Percentiles rank a stretch among this genome's conserved stretches.
Evolutionary conservation across 2,113 vertebrate species (phyloP).

Genomic region (Turdus rufiventris): DNA sequence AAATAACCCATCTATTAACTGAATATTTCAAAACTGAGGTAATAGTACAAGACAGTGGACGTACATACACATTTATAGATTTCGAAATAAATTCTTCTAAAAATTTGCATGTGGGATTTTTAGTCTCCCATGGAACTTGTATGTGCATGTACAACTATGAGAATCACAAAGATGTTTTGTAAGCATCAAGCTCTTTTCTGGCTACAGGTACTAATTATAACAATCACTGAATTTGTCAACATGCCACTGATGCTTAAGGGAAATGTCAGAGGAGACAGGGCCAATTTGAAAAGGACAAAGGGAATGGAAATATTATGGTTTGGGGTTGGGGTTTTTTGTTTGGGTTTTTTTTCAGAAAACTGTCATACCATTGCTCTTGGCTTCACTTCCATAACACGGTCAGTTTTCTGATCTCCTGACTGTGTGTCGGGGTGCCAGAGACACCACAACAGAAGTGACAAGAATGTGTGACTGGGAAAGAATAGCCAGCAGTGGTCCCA

Average conservation of each 20-base stretch:
- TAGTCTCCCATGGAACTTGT: background rate
- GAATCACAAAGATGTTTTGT: background rate
- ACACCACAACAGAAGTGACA: background rate
- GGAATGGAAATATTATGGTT: background rate
- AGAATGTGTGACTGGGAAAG: background rate
- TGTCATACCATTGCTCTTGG: background rate
- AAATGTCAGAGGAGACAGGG: background rate
- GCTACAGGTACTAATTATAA: background rate
- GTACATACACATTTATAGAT: background rate
- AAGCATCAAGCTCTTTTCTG: background rate
- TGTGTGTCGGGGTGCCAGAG: background rate
- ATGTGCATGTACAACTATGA: background rate
- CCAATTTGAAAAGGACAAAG: constrained; percentile 7
- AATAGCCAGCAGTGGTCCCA: background rate
- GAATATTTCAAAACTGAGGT: background rate
- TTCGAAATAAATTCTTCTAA: background rate
- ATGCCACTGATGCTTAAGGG: background rate
- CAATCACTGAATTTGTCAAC: background rate
- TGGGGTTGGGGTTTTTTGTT: background rate
- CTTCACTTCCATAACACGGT: background rate
- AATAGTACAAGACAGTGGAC: background rate
- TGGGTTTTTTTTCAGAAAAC: background rate
- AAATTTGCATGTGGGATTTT: background rate
- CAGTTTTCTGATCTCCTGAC: background rate
- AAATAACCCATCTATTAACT: background rate